Evolutionary conservation across 2,888 invertebrate genomes (phyloP).

Genomic region (Trissolcus brochymenae): DNA sequence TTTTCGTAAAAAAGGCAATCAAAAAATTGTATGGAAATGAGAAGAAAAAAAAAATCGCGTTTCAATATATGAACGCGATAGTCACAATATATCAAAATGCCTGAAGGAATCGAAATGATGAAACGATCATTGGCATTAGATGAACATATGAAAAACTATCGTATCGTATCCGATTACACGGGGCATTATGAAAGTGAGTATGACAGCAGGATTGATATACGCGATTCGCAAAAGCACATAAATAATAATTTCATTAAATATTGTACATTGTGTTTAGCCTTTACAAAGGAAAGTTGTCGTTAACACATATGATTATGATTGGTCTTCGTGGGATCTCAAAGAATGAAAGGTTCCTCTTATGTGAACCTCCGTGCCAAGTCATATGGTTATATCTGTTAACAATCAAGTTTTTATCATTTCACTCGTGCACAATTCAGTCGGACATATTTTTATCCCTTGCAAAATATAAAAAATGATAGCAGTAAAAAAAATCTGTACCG

Average conservation of each 20-base stretch:
- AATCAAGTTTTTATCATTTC: neutral
- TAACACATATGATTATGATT: slow-evolving; percentile 45
- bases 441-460: neutral
- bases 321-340: slow-evolving; percentile 34
- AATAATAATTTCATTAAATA: slow-evolving; percentile 51
- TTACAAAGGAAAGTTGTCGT: slow-evolving; percentile 50
- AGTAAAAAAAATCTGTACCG: neutral
- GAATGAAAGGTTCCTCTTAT: slow-evolving; percentile 20
- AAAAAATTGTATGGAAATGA: too few species aligned
- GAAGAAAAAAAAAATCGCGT: too few species aligned
- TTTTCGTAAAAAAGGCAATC: too few species aligned
- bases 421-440: neutral
- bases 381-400: slow-evolving; percentile 8
- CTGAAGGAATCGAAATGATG: slow-evolving; percentile 9
- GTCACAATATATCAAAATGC: slow-evolving; percentile 6
- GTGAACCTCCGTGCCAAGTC: slow-evolving; percentile 1
- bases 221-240: slow-evolving; percentile 32
- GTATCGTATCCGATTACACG: slow-evolving; percentile 41
- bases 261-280: slow-evolving; percentile 46
- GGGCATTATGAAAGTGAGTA: slow-evolving; percentile 45
- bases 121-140: slow-evolving; percentile 24
- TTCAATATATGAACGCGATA: neutral
- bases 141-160: slow-evolving; percentile 40
- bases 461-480: neutral
- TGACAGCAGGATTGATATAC: slow-evolving; percentile 48